Percentiles rank a stretch among this genome's conserved stretches.
phyloP scores from a whole-genome alignment of 2,797 vertebrate genomes.

The Enteromius treurensis region DNA sequence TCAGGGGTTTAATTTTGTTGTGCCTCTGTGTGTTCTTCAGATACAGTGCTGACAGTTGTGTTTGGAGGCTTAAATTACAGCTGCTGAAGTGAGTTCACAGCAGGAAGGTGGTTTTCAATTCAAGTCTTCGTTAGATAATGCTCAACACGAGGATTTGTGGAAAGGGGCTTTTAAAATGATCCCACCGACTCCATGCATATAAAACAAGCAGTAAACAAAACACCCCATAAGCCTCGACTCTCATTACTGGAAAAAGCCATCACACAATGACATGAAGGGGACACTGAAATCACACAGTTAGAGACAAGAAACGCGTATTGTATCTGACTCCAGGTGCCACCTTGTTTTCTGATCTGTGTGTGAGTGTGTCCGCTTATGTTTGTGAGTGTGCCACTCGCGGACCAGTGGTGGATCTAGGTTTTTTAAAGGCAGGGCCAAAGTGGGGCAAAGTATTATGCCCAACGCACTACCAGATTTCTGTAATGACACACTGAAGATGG shows the following conservation, averaged over 20 bases:
- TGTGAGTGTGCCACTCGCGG: background rate
- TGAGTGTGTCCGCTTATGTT: background rate
- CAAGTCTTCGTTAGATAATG: constrained; percentile 34
- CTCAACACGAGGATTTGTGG: constrained; percentile 30
- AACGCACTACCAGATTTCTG: too few relatives aligned
- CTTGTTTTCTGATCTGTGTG: constrained; percentile 15
- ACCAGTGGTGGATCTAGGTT: background rate
- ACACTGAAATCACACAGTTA: constrained; percentile 23
- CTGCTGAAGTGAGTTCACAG: constrained; percentile 35
- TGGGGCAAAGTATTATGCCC: too few relatives aligned
- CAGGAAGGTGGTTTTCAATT: constrained; percentile 34
- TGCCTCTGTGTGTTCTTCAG: constrained; percentile 26
- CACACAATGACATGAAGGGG: constrained; percentile 5
- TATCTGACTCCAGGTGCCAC: background rate
- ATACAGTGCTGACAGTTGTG: constrained; percentile 33
- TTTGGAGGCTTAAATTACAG: constrained; percentile 39
- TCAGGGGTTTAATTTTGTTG: constrained; percentile 36
- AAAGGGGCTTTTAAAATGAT: constrained; percentile 30
- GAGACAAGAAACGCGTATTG: background rate
- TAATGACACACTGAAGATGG: too few relatives aligned
- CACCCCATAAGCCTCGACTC: constrained; percentile 2
- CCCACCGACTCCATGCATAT: constrained; percentile 24
- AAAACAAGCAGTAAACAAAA: constrained; percentile 33
- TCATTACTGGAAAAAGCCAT: constrained; percentile 37
- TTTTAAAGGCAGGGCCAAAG: too few relatives aligned